These are phyloP conservation scores for Oxyruncus cristatus DNA, from an alignment of 2,113 vertebrate species.

Conservation along the genomic window DNA sequence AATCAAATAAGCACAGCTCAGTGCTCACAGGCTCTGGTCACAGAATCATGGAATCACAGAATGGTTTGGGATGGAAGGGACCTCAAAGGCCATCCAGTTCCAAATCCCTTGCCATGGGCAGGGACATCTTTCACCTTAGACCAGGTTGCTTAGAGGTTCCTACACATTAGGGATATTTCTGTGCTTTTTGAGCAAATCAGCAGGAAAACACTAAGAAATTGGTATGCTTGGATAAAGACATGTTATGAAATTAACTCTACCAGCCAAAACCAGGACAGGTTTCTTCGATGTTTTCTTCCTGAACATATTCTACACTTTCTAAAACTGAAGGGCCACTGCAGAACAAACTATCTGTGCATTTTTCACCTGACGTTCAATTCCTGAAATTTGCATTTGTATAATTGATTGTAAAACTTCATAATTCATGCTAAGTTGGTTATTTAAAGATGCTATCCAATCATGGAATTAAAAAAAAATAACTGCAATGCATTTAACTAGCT, in stretches of 20 bases:
- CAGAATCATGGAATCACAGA: background rate
- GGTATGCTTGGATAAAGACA: background rate
- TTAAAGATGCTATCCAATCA: conserved; percentile 61
- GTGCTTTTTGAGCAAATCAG: background rate
- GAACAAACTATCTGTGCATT: background rate
- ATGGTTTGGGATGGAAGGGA: background rate
- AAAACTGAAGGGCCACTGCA: background rate
- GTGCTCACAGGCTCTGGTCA: background rate
- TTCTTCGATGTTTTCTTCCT: background rate
- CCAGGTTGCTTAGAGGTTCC: background rate
- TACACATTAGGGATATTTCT: background rate
- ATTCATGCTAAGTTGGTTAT: conserved; percentile 53
- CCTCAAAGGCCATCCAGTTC: background rate
- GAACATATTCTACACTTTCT: background rate
- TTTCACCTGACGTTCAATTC: background rate
- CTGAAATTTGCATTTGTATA: conserved; percentile 28
- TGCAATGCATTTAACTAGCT: conserved; percentile 26
- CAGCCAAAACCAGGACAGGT: background rate
- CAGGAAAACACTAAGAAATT: background rate
- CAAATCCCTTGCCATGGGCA: background rate
- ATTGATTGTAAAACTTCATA: conserved; percentile 42
- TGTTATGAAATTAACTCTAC: background rate
- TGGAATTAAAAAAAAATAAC: background rate
- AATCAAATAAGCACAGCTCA: background rate
- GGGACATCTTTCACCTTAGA: background rate